Base-by-base conservation (phyloP, 92 coral and sea anemone genomes). In the Siderastrea radians region DNA sequence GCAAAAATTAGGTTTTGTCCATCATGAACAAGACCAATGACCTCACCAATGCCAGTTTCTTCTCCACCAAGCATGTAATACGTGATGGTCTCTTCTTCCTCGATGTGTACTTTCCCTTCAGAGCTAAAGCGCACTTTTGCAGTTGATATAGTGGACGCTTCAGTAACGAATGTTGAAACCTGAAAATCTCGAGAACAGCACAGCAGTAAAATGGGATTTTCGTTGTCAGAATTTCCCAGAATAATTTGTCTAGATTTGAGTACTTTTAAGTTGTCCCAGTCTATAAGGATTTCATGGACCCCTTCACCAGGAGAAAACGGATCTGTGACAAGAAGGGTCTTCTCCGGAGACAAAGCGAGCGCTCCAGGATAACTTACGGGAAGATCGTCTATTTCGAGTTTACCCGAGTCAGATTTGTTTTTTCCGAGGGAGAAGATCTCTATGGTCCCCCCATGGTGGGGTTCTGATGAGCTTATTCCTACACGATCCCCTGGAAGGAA, bases 1-100 rank as follows among this genome's bases (percentile, higher is more conserved):
- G 84, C 88, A 83, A 89, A 16, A 45, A 89, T 78, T 15, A 89
- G 65, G 44, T 83, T 68, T 76, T 83, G 59, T 15, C 84, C 92
- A 70, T 89, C 92, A 58, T 89, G 84, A 38, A 86, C 88, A 54
- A 89, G 8, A 8, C 92, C 84, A 12, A 3, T 7, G 7, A 83
- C 12, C 7, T 43, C 44, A 5, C 5, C 0, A 10, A 69, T 9
- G 4, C 38, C 26, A 17, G 71, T 89, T 46, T 75, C 79, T 79
- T 83, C 84, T 15, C 88, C 88, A 54, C 68, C 70, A 62, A 89
- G 75, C 68, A 76, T 6, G 54, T 83, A 89, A 58, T 89, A 72
- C 0, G 88, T 64, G 72, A 89, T 89, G 55, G 14, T 52, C 15
- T 54, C 57, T 14, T 77, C 75, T 38, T 69, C 84, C 47, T 83